phyloP scores from a whole-genome alignment of 1,140 invertebrate genomes.

The Zaprionus gabonicus region DNA sequence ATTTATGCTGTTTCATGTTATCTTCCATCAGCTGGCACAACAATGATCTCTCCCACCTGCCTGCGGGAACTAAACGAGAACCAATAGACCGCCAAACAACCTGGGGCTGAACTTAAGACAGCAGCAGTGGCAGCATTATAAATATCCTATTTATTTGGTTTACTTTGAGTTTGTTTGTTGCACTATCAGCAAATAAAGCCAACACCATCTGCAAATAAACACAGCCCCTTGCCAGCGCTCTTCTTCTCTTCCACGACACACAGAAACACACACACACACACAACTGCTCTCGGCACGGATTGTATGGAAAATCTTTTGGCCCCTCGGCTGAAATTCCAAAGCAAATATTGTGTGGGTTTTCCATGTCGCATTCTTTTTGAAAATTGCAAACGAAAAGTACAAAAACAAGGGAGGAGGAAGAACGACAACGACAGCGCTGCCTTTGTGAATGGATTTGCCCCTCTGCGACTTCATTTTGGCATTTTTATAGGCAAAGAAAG shows the following conservation, averaged over 20 bases:
- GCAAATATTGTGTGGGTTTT: constrained; percentile 45
- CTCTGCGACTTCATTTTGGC: constrained; percentile 48
- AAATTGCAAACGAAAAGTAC: constrained; percentile 28
- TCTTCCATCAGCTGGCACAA: constrained; percentile 35
- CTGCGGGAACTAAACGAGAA: constrained; percentile 19
- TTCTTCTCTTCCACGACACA: neutral
- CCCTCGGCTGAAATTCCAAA: constrained; percentile 31
- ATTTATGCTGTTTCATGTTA: constrained; percentile 30
- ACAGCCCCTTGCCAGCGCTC: neutral
- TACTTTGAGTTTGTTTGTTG: constrained; percentile 44
- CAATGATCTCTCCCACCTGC: neutral
- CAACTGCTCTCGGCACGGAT: constrained; percentile 12
- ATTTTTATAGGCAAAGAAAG: constrained; percentile 37
- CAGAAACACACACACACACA: constrained; percentile 5
- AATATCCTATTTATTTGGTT: constrained; percentile 32
- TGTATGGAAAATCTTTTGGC: constrained; percentile 37
- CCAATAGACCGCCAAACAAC: constrained; percentile 42
- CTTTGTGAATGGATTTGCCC: constrained; percentile 28
- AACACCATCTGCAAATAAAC: constrained; percentile 40
- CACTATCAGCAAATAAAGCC: constrained; percentile 54
- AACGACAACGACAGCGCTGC: constrained; percentile 12
- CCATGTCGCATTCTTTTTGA: constrained; percentile 35
- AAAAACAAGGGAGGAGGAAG: neutral
- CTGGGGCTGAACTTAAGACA: constrained; percentile 30
- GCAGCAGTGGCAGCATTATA: constrained; percentile 17